Evolutionary conservation across 2,888 invertebrate genomes (phyloP), one percentile per base, ranked within the genome.

Genomic region (Nymphalis c-album): DNA sequence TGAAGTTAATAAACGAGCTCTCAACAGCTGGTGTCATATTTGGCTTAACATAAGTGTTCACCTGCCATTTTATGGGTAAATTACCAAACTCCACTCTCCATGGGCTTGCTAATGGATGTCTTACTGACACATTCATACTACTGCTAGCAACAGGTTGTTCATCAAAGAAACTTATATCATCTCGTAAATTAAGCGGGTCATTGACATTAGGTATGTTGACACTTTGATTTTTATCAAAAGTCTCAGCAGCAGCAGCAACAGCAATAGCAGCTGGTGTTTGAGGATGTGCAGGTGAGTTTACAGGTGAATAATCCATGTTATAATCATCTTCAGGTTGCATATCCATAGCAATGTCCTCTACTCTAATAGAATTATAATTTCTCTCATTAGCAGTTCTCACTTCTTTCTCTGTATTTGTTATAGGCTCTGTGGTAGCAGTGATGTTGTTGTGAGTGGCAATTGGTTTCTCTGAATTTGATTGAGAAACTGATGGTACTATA

Each of bases 21-120:
- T 92, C 92, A 20, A 91, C 84, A 16, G 93, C 90, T 51, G 93
- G 93, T 55, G 93, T 93, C 93, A 93, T 91, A 68, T 92, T 89
- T 10, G 92, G 73, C 74, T 93, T 93, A 0, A 92, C 82, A 78
- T 91, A 89, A 7, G 88, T 83, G 69, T 92, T 90, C 6, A 80
- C 84, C 66, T 85, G 90, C 92, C 92, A 93, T 78, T 85, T 92
- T 66, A 91, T 87, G 6, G 91, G 90, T 60, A 92, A 78, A 64
- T 77, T 86, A 17, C 81, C 82, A 77, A 90, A 92, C 74, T 92
- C 89, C 1, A 85, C 87, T 67, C 93, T 81, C 93, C 93, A 93
- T 1, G 93, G 93, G 61, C 91, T 92, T 1, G 90, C 89, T 58
- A 80, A 72, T 1, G 91, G 88, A 70, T 86, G 76, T 64, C 85